These are phyloP conservation scores for Lutjanus campechanus DNA, from an alignment of 2,797 vertebrate species.

Conservation along the genomic window DNA sequence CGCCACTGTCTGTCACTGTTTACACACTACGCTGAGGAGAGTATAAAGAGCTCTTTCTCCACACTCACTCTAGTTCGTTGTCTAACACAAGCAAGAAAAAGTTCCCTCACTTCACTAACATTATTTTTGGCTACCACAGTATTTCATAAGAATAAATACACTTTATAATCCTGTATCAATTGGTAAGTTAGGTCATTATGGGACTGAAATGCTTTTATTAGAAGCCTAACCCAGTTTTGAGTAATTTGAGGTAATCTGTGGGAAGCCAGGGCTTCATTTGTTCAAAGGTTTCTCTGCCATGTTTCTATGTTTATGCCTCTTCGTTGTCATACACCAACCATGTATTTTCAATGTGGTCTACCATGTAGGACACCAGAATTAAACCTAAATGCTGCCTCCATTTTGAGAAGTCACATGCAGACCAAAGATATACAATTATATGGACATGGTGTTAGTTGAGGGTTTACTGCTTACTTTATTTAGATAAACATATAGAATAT, in stretches of 20 bases:
- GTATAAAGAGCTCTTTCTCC: conserved; percentile 87
- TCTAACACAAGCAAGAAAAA: conserved; percentile 56
- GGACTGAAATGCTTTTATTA: conserved; percentile 30
- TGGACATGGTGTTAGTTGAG: conserved; percentile 6
- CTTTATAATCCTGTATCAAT: conserved; percentile 37
- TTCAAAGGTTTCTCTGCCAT: conserved; percentile 5
- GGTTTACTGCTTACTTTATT: conserved; percentile 38
- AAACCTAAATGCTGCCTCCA: conserved; percentile 50
- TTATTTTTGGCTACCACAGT: conserved; percentile 63
- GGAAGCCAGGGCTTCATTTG: conserved; percentile 26
- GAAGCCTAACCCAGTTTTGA: conserved; percentile 13
- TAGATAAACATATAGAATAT: conserved; percentile 29
- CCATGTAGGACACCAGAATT: conserved; percentile 60
- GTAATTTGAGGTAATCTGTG: conserved; percentile 35
- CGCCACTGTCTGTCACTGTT: conserved; percentile 81
- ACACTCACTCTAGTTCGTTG: conserved; percentile 45
- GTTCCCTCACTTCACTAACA: conserved; percentile 52
- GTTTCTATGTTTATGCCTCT: conserved; percentile 14
- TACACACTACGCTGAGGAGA: conserved; percentile 70
- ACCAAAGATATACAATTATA: conserved; percentile 33
- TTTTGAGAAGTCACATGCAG: conserved; percentile 49
- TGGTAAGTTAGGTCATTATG: conserved; percentile 14
- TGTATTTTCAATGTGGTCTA: conserved; percentile 73
- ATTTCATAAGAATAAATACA: conserved; percentile 50
- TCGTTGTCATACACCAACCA: conserved; percentile 36